These are phyloP conservation scores for Lutjanus argentimaculatus DNA, from an alignment of 2,797 vertebrate species.

Conservation along the genomic window DNA sequence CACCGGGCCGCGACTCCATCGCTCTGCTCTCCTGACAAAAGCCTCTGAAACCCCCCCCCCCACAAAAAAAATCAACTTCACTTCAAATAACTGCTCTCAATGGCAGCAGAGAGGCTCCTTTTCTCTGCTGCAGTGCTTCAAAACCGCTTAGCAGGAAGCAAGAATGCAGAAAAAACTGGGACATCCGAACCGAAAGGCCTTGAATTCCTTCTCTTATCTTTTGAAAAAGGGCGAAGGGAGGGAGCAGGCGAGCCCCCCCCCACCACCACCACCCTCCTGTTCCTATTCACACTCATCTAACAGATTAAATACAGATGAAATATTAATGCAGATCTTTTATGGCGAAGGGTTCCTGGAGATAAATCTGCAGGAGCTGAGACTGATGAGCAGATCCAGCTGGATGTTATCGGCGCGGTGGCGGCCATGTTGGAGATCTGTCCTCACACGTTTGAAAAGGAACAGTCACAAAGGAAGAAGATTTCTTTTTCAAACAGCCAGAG, in stretches of 20 bases:
- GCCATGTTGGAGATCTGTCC: slow-evolving; percentile 22
- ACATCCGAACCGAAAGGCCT: slow-evolving; percentile 18
- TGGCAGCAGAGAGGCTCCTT: slow-evolving; percentile 3
- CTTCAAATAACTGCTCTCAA: slow-evolving; percentile 42
- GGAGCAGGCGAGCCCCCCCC: too few relatives aligned
- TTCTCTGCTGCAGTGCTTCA: slow-evolving; percentile 15
- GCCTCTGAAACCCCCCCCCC: slow-evolving; percentile 31
- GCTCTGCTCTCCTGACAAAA: slow-evolving; percentile 33
- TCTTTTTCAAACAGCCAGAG: too few relatives aligned
- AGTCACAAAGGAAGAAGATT: too few relatives aligned
- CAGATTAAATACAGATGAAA: slow-evolving; percentile 34
- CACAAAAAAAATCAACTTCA: slow-evolving; percentile 15
- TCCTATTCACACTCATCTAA: not conserved
- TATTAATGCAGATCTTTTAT: slow-evolving; percentile 32
- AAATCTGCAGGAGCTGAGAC: slow-evolving; percentile 7
- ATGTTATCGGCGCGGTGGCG: not conserved
- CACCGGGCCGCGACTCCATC: slow-evolving; percentile 27
- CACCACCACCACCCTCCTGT: not conserved
- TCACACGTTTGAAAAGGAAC: not conserved
- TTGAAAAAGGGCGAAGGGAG: not conserved
- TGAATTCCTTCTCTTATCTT: not conserved
- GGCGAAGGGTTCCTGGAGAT: not conserved
- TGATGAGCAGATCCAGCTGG: not conserved
- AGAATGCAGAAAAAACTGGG: slow-evolving; percentile 17
- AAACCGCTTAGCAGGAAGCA: slow-evolving; percentile 35